Percentiles rank a stretch among this genome's conserved stretches.
phyloP scores from a whole-genome alignment of 2,113 vertebrate species.

The Rana temporaria region DNA sequence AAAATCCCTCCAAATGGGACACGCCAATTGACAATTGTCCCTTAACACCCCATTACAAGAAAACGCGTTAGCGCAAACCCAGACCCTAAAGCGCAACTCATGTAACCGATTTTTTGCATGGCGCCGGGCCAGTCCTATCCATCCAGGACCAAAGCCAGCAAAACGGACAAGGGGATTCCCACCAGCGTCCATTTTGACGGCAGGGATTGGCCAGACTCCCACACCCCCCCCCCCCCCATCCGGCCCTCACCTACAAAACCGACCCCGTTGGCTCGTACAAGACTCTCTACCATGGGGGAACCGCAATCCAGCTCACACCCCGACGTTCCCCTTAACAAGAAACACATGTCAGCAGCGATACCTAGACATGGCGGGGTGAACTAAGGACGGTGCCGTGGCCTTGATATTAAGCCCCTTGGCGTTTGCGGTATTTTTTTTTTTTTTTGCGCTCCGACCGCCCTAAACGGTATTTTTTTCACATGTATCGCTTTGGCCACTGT shows the following conservation, averaged over 20 bases:
- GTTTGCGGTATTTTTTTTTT: slow-evolving; percentile 26
- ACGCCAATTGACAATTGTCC: no score
- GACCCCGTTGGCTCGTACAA: background rate
- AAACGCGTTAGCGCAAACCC: no score
- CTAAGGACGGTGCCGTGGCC: slow-evolving; percentile 44
- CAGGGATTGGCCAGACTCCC: background rate
- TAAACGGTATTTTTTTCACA: slow-evolving; percentile 5
- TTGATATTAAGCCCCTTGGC: slow-evolving; percentile 42
- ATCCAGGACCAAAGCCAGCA: background rate
- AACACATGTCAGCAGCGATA: slow-evolving; percentile 41
- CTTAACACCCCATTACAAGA: no score
- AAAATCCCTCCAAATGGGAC: no score
- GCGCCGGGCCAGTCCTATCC: no score
- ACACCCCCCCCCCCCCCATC: background rate
- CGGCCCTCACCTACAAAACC: background rate
- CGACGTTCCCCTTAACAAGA: slow-evolving; percentile 44
- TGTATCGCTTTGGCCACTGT: slow-evolving; percentile 34
- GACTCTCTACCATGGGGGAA: background rate
- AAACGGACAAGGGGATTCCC: slow-evolving; percentile 1
- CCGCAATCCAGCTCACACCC: background rate
- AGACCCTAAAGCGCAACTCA: no score
- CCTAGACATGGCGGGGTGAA: slow-evolving; percentile 51
- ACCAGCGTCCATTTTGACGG: background rate
- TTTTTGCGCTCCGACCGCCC: slow-evolving; percentile 19
- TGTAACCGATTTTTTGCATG: no score